Evolutionary conservation across 1,140 invertebrate species (phyloP).

Genomic region (Propsilocerus akamusi): DNA sequence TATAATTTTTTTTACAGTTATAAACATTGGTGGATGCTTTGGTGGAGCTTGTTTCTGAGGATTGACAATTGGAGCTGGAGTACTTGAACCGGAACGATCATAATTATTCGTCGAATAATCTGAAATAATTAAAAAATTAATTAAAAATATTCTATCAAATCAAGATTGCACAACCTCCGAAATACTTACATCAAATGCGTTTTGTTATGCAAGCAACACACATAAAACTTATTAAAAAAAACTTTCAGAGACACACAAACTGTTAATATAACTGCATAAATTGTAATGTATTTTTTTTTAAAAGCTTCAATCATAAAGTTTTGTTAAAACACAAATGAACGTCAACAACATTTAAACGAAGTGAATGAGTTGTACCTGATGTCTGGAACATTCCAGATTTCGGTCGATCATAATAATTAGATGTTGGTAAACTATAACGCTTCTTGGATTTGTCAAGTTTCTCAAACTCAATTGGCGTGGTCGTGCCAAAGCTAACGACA

Average conservation of each 20-base stretch:
- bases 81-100: not conserved
- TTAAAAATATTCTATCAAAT: not conserved
- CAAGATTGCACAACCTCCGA: not conserved
- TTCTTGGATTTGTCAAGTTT: not conserved
- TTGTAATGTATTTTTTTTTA: not conserved
- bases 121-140: not conserved
- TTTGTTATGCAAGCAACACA: not conserved
- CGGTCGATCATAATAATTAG: not conserved
- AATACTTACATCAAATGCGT: not conserved
- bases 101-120: not conserved
- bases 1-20: constrained; percentile 32
- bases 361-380: not conserved
- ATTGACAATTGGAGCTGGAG: not conserved
- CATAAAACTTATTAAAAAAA: not conserved
- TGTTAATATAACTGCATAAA: not conserved
- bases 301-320: not conserved
- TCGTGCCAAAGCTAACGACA: constrained; percentile 11
- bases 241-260: not conserved
- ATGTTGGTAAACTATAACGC: not conserved
- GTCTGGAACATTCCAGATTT: not conserved
- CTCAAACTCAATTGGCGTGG: not conserved
- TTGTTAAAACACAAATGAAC: not conserved
- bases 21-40: constrained; percentile 42
- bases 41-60: constrained; percentile 21
- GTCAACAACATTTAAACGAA: not conserved